Evolutionary conservation across 2,113 vertebrate genomes (phyloP), one percentile per base, ranked within the genome.

Genomic region (Australoheros scitulus): DNA sequence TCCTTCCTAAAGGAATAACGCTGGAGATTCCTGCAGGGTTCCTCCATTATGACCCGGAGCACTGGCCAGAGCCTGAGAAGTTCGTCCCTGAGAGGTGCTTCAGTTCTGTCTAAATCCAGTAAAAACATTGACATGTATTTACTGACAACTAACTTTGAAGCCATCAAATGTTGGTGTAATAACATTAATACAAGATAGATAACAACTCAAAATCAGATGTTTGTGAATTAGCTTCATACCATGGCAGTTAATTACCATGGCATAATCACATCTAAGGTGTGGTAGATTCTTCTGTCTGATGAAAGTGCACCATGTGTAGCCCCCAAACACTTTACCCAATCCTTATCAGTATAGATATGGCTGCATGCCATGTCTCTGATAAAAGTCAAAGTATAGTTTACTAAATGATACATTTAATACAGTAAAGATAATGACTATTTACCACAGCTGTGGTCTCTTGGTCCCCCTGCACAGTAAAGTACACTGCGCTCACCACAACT

Each of bases 31-130:
- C 98, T 0, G 96, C 96, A 29, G 96, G 96, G 1, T 96, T 96
- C 84, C 96, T 99, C 55, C 98, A 99, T 92, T 91, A 93, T 1
- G 94, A 99, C 88, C 96, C 98, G 0, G 93, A 97, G 29, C 82
- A 97, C 91, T 99, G 98, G 98, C 94, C 96, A 0, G 91, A 96
- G 75, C 98, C 98, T 0, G 96, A 98, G 83, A 96, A 91, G 83
- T 99, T 99, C 89, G 94, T 97, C 84, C 98, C 98, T 0, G 97
- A 99, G 86, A 97, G 98, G 98, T 98, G 7, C 52, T 74, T 78
- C 24, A 2, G 26, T 7, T 64, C 5, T 57, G 7, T 75, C 36
- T 59, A 22, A 55, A 10, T 43, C 22, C 32, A 6, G 22, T 20
- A 15, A 24, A 50, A 47, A 47, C 43, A 5, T 17, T 41, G 8